Evolutionary conservation across 2,797 vertebrate genomes (phyloP).

Genomic region (Macropodus opercularis): DNA sequence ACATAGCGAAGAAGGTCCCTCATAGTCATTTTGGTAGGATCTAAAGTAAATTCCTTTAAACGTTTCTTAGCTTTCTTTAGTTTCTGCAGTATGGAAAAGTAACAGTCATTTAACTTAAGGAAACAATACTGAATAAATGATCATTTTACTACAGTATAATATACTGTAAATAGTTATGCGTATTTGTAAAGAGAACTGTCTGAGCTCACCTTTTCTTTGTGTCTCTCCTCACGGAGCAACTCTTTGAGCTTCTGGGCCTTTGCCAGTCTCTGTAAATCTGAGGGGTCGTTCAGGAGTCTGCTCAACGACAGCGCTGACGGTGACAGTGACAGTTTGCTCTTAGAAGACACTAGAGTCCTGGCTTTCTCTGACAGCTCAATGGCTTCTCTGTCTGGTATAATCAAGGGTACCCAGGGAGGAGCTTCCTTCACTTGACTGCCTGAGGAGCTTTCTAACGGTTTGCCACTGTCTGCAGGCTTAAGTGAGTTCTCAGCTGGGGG

Average conservation of each 20-base stretch:
- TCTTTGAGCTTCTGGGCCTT: conserved; percentile 91
- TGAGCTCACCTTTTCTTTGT: conserved; percentile 87
- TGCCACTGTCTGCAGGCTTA: conserved; percentile 10
- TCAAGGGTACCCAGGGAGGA: conserved; percentile 45
- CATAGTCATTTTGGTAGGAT: conserved; percentile 98
- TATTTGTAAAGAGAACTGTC: not conserved
- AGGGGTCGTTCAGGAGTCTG: conserved; percentile 79
- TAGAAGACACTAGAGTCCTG: conserved; percentile 61
- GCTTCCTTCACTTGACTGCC: conserved; percentile 38
- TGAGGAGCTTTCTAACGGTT: conserved; percentile 25
- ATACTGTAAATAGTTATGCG: not conserved
- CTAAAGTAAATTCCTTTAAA: conserved; percentile 79
- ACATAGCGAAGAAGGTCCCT: conserved; percentile 96
- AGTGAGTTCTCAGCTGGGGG: not conserved
- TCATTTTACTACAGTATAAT: not conserved
- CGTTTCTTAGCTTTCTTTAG: conserved; percentile 78
- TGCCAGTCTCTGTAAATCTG: conserved; percentile 87
- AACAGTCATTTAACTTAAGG: not conserved
- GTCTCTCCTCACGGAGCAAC: conserved; percentile 88
- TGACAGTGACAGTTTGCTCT: conserved; percentile 25
- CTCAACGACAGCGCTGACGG: conserved; percentile 51
- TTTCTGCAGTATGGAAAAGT: conserved; percentile 71
- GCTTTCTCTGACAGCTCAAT: conserved; percentile 71
- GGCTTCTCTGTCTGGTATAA: conserved; percentile 58
- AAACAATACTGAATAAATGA: not conserved